These are phyloP conservation scores for Monoplex corrugatus DNA, from an alignment of 2,888 invertebrate species.

Conservation along the genomic window DNA sequence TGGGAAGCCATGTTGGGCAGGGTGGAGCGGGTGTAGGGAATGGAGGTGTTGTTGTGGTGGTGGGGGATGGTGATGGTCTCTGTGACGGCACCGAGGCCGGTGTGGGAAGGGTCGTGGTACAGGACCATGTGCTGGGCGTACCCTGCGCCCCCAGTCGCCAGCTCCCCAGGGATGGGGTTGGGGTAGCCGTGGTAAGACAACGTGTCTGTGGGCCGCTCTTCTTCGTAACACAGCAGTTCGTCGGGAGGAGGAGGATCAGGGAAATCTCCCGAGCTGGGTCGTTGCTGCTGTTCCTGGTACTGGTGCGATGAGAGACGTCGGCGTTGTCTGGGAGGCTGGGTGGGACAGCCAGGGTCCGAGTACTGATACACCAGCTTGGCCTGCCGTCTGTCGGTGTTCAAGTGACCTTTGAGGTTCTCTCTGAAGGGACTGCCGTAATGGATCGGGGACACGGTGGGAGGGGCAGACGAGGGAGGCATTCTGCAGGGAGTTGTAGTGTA, in stretches of 20 bases:
- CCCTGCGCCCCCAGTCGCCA: neutral
- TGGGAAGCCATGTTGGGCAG: constrained; percentile 34
- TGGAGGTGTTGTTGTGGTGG: neutral
- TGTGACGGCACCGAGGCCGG: constrained; percentile 14
- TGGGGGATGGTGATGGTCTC: constrained; percentile 38
- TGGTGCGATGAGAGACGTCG: neutral
- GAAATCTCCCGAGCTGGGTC: constrained; percentile 36
- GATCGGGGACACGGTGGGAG: neutral
- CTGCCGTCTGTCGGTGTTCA: neutral
- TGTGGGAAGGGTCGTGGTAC: constrained; percentile 36
- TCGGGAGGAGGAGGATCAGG: constrained; percentile 29
- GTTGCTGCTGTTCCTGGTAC: neutral
- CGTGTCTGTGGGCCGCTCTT: constrained; percentile 8
- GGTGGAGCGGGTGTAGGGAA: neutral
- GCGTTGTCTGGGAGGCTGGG: neutral
- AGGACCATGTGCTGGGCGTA: constrained; percentile 37
- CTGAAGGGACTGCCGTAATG: constrained; percentile 4
- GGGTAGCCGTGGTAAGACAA: constrained; percentile 38
- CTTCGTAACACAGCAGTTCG: constrained; percentile 36
- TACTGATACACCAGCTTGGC: neutral
- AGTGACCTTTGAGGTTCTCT: neutral
- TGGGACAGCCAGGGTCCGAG: neutral
- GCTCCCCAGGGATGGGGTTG: constrained; percentile 32
- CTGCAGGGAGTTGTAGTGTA: neutral
- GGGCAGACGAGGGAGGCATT: neutral